Evolutionary conservation across 1,140 invertebrate species (phyloP).

Genomic region (Lordiphosa collinella): DNA sequence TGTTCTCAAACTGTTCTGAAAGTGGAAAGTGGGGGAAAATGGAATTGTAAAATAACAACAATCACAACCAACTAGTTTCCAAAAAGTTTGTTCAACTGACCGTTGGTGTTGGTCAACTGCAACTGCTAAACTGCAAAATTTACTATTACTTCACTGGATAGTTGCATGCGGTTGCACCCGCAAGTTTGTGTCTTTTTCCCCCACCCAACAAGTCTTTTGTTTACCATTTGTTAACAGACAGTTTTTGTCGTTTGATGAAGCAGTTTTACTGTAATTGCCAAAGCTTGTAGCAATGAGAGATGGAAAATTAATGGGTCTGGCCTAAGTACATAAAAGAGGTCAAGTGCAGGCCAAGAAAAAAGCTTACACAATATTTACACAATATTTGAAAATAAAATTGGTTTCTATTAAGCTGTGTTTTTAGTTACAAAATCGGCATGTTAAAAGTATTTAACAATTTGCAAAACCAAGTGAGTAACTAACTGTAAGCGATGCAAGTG

Average conservation of each 20-base stretch:
- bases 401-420: not conserved
- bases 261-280: slow-evolving; percentile 9
- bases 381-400: too few species aligned
- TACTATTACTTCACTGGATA: slow-evolving; percentile 9
- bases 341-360: slow-evolving; percentile 48
- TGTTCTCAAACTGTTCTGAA: slow-evolving; percentile 22
- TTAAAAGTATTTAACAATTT: too few species aligned
- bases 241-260: slow-evolving; percentile 4
- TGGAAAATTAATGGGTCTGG: slow-evolving; percentile 10
- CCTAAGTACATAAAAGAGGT: slow-evolving; percentile 42
- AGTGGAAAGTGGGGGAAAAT: not conserved
- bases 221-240: slow-evolving; percentile 21
- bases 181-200: slow-evolving; percentile 54
- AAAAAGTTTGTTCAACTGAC: slow-evolving; percentile 32
- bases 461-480: too few species aligned
- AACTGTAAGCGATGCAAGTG: too few species aligned
- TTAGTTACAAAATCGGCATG: too few species aligned
- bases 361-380: slow-evolving; percentile 41
- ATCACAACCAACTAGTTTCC: slow-evolving; percentile 33
- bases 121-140: slow-evolving; percentile 47
- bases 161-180: slow-evolving; percentile 46
- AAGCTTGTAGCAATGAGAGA: slow-evolving; percentile 28
- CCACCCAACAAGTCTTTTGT: slow-evolving; percentile 53
- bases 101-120: slow-evolving; percentile 36
- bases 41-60: slow-evolving; percentile 13